These are phyloP conservation scores for Leucoma salicis DNA, from an alignment of 2,888 invertebrate species.

Conservation along the genomic window DNA sequence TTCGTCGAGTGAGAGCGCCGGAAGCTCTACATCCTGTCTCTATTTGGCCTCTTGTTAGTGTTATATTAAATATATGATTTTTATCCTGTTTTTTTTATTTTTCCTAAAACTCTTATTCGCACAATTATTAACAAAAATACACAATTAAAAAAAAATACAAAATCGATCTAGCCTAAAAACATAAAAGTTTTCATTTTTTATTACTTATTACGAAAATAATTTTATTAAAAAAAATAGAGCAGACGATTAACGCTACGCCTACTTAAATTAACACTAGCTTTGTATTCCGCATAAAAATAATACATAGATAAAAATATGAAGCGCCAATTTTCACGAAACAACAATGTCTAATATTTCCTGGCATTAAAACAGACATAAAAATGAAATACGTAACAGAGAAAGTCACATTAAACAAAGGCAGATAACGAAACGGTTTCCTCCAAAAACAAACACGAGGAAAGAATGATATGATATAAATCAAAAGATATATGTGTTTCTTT, in stretches of 20 bases:
- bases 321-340: conserved; percentile 4
- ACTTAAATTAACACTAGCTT: background rate
- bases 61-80: too few relatives aligned
- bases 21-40: too few relatives aligned
- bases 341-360: conserved; percentile 5
- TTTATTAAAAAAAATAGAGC: background rate
- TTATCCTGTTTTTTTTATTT: too few relatives aligned
- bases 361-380: conserved; percentile 7
- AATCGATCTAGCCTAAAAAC: too few relatives aligned
- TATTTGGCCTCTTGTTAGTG: too few relatives aligned
- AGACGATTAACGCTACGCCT: background rate
- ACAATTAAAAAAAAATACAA: too few relatives aligned
- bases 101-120: too few relatives aligned
- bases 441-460: conserved; percentile 46
- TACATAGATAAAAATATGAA: background rate
- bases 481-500: conserved; percentile 68
- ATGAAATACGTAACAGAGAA: conserved; percentile 14
- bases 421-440: conserved; percentile 43
- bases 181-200: too few relatives aligned
- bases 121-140: too few relatives aligned
- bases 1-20: too few relatives aligned
- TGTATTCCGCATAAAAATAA: background rate
- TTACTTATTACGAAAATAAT: too few relatives aligned
- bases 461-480: conserved; percentile 68
- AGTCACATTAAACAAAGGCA: conserved; percentile 34